These are phyloP conservation scores for Cettia cetti DNA, from an alignment of 2,113 vertebrate species.

Conservation along the genomic window DNA sequence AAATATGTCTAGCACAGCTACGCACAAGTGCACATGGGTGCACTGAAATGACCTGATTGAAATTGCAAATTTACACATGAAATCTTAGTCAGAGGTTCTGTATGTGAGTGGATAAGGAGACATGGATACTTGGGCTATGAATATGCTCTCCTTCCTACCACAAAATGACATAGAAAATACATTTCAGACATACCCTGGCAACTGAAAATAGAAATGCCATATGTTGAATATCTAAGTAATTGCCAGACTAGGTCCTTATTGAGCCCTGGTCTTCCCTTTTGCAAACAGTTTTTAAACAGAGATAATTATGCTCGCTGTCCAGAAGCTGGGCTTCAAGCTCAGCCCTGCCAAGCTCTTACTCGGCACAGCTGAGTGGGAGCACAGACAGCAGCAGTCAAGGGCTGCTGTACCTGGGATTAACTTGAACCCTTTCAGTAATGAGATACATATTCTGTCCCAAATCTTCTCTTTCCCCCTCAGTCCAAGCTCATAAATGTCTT, in stretches of 20 bases:
- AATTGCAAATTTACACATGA: neutral
- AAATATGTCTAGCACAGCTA: neutral
- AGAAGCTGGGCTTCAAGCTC: neutral
- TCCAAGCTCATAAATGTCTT: neutral
- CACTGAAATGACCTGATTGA: neutral
- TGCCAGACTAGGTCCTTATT: neutral
- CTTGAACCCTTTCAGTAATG: neutral
- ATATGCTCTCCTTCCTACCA: neutral
- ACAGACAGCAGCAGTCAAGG: neutral
- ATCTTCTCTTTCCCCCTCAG: neutral
- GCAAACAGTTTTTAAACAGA: neutral
- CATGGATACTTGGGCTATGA: neutral
- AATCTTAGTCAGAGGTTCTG: constrained; percentile 2
- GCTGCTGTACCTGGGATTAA: neutral
- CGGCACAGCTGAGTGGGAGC: neutral
- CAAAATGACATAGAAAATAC: constrained; percentile 11
- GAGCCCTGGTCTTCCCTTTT: neutral
- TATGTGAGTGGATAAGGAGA: neutral
- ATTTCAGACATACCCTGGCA: constrained; percentile 1
- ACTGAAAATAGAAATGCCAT: neutral
- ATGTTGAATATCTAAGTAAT: neutral
- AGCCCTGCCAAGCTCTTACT: neutral
- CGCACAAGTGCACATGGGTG: neutral
- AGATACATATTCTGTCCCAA: rapidly evolving
- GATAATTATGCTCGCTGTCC: neutral